Conservation (phyloP, 2,797 vertebrate genomes). For the Chiloscyllium punctatum region DNA sequence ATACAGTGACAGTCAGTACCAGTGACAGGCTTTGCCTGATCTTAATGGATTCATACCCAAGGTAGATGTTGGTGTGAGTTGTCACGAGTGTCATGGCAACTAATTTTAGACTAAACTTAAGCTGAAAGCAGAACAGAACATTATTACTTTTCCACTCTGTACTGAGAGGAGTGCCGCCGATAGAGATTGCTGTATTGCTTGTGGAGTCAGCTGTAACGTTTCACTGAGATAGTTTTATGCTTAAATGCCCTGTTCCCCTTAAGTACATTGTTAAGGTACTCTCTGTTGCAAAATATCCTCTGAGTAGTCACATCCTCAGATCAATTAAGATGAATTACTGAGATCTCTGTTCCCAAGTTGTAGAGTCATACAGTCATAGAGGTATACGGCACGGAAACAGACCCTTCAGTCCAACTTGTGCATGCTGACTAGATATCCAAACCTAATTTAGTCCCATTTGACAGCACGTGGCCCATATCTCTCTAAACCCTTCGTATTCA, state of each 20-base stretch:
- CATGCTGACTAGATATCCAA: too few relatives aligned
- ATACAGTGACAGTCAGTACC: neutral
- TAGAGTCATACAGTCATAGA: neutral
- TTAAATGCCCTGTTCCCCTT: neutral
- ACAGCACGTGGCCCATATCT: too few relatives aligned
- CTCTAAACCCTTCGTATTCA: too few relatives aligned
- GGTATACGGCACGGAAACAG: too few relatives aligned
- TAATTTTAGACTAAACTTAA: neutral
- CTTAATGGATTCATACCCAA: neutral
- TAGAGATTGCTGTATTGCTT: neutral
- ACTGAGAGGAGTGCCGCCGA: neutral
- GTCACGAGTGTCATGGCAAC: neutral
- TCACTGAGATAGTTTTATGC: neutral
- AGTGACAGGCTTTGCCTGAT: neutral
- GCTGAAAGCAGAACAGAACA: neutral
- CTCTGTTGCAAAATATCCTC: neutral
- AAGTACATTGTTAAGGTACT: neutral
- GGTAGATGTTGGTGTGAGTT: too few relatives aligned
- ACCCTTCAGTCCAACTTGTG: too few relatives aligned
- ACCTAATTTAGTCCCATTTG: too few relatives aligned
- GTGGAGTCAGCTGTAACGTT: neutral
- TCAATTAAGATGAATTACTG: neutral
- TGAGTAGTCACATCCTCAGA: neutral
- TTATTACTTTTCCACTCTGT: neutral
- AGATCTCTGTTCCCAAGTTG: neutral